phyloP scores from a whole-genome alignment of 1,140 invertebrate species.

The Drosophila kohkoa region DNA sequence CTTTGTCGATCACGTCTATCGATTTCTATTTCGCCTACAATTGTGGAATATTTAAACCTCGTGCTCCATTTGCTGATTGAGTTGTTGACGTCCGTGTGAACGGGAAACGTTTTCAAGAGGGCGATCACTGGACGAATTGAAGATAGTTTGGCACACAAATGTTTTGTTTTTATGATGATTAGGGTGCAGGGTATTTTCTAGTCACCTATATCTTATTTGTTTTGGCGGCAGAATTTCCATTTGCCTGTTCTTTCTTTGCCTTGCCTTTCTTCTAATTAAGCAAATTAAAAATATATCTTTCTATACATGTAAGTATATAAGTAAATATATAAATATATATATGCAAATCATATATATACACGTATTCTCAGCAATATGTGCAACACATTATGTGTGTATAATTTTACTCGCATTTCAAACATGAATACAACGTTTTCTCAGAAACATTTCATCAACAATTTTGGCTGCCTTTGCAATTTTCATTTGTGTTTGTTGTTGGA shows the following conservation, averaged over 20 bases:
- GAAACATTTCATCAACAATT: slow-evolving; percentile 48
- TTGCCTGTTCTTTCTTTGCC: slow-evolving; percentile 53
- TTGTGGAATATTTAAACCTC: slow-evolving; percentile 26
- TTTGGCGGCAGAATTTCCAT: slow-evolving; percentile 45
- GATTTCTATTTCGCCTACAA: slow-evolving; percentile 57
- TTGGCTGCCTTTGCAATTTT: slow-evolving; percentile 38
- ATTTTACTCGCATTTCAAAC: slow-evolving; percentile 55
- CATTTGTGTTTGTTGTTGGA: not conserved
- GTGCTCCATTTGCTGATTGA: not conserved
- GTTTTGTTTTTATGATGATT: not conserved
- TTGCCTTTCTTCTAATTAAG: slow-evolving; percentile 66
- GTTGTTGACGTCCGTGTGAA: not conserved
- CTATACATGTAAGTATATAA: slow-evolving; percentile 18
- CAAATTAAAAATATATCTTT: slow-evolving; percentile 74
- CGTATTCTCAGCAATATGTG: slow-evolving; percentile 22
- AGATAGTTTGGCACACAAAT: not conserved
- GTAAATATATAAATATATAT: slow-evolving; percentile 24
- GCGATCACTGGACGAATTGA: not conserved
- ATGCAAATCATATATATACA: not conserved
- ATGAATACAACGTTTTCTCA: slow-evolving; percentile 45
- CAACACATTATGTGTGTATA: slow-evolving; percentile 22
- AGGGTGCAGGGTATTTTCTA: not conserved
- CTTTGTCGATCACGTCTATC: slow-evolving; percentile 64
- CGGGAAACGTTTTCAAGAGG: not conserved
- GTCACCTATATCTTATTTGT: slow-evolving; percentile 44